Evolutionary conservation across 2,113 vertebrate species (phyloP).

Genomic region (Tragelaphus buxtoni): DNA sequence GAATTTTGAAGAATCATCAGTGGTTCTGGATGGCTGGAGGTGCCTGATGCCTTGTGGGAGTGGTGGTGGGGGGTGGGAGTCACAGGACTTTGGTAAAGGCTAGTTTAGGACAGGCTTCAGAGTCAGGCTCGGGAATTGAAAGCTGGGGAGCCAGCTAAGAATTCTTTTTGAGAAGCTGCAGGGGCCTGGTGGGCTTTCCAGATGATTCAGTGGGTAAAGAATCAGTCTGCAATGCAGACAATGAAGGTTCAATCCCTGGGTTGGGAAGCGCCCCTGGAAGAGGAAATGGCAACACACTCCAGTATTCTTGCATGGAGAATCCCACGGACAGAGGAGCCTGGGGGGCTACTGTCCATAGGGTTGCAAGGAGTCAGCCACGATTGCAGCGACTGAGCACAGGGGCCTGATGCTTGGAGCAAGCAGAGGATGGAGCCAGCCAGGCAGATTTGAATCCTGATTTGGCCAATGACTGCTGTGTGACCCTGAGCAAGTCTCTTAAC

Average conservation of each 20-base stretch:
- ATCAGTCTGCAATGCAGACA: neutral
- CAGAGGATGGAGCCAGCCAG: neutral
- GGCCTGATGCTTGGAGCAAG: neutral
- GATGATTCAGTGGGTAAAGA: neutral
- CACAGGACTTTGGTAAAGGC: neutral
- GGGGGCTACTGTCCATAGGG: neutral
- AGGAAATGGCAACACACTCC: neutral
- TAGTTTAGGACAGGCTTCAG: neutral
- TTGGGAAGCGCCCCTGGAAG: neutral
- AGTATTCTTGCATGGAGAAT: neutral
- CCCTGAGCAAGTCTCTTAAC: neutral
- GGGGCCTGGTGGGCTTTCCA: neutral
- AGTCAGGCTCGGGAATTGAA: neutral
- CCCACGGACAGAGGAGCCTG: neutral
- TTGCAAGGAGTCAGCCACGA: neutral
- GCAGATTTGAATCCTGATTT: neutral
- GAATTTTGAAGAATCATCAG: rapidly evolving
- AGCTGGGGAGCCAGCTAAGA: neutral
- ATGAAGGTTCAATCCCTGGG: neutral
- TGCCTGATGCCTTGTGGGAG: no score
- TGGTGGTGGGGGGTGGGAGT: rapidly evolving
- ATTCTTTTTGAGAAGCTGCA: neutral
- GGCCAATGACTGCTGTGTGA: neutral
- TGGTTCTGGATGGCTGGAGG: neutral
- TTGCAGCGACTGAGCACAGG: neutral